Evolutionary conservation across 2,113 vertebrate genomes (phyloP), one percentile per base, ranked within the genome.

Genomic region (Bubo blakistoni): DNA sequence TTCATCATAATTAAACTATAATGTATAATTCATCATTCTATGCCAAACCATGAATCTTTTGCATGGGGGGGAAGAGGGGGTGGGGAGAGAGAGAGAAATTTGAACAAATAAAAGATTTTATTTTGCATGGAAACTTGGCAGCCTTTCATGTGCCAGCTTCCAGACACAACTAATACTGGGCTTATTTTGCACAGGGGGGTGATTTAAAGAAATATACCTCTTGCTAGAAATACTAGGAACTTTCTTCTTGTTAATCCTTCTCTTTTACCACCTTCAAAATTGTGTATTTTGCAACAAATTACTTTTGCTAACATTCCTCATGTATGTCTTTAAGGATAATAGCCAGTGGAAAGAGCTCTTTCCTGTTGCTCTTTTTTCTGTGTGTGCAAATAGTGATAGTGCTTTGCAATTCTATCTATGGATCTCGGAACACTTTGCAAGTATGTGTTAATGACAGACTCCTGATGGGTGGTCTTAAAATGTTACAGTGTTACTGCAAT

Each of bases 91-190:
- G 63, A 67, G 69, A 62, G 67, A 84, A 51, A 79, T 82, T 42
- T 66, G 79, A 97, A 92, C 94, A 96, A 95, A 81, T 82, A 74
- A 90, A 95, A 96, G 89, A 54, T 85, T 96, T 95, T 94, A 51
- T 92, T 97, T 96, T 95, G 94, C 54, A 61, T 81, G 88, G 97
- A 96, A 96, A 97, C 71, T 96, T 97, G 97, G 97, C 92, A 83
- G 38, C 51, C 79, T 69, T 80, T 69, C 26, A 49, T 9, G 24
- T 94, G 81, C 79, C 96, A 95, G 90, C 94, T 94, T 91, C 92
- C 92, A 96, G 92, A 86, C 94, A 58, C 91, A 93, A 71, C 89
- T 76, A 38, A 62, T 74, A 20, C 86, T 27, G 63, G 72, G 55
- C 34, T 58, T 63, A 6, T 30, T 88, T 54, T 88, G 57, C 44